These are phyloP conservation scores for Drosophila lutescens DNA, from an alignment of 2,888 invertebrate species.

Conservation along the genomic window DNA sequence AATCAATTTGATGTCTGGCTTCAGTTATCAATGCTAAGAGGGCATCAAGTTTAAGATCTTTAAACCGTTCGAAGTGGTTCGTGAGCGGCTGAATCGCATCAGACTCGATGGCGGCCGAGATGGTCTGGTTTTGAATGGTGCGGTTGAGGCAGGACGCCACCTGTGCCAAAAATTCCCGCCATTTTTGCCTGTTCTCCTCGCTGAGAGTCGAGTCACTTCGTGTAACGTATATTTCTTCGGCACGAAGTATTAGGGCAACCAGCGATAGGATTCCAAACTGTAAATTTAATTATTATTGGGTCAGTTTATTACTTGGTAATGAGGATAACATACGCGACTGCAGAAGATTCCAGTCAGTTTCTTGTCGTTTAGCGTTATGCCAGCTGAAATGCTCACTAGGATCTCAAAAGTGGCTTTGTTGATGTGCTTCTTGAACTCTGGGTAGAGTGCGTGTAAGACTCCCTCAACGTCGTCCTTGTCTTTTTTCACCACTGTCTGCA, in stretches of 20 bases:
- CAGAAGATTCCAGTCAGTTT: conserved; percentile 82
- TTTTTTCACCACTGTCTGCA: conserved; percentile 83
- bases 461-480: conserved; percentile 84
- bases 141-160: conserved; percentile 82
- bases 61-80: conserved; percentile 83
- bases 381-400: conserved; percentile 79
- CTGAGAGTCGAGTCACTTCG: conserved; percentile 67
- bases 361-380: conserved; percentile 82
- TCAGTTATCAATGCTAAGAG: conserved; percentile 83
- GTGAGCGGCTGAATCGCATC: conserved; percentile 83
- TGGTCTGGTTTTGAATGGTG: conserved; percentile 83
- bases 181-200: conserved; percentile 72
- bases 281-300: conserved; percentile 5
- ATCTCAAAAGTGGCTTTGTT: conserved; percentile 81
- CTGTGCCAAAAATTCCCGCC: conserved; percentile 82
- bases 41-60: conserved; percentile 83
- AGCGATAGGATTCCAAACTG: conserved; percentile 84
- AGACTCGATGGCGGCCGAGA: conserved; percentile 84
- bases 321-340: conserved; percentile 80
- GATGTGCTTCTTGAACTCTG: conserved; percentile 83
- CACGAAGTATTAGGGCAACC: conserved; percentile 81
- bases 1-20: conserved; percentile 83
- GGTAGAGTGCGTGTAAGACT: conserved; percentile 81
- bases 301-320: not conserved
- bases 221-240: conserved; percentile 81